These are phyloP conservation scores for Hozukius guyotensis DNA, from an alignment of 2,797 vertebrate genomes.

Conservation along the genomic window DNA sequence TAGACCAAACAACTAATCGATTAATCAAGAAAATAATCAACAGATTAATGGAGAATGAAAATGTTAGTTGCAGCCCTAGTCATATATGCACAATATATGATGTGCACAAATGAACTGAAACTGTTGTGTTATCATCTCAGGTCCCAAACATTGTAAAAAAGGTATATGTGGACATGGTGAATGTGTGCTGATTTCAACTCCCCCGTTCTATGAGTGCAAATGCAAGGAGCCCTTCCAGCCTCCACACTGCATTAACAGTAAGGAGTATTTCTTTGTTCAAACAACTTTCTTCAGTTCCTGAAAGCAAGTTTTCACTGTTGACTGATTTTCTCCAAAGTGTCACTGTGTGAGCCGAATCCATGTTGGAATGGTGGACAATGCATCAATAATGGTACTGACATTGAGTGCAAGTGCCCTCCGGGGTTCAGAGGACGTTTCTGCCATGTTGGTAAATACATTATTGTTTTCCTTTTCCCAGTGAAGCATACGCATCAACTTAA, in stretches of 20 bases:
- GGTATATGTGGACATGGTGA: slow-evolving; percentile 75
- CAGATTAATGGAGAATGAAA: no score
- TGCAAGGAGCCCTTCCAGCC: slow-evolving; percentile 86
- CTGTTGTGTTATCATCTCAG: slow-evolving; percentile 45
- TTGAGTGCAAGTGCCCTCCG: slow-evolving; percentile 74
- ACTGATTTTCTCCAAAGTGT: slow-evolving; percentile 50
- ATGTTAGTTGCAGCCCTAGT: no score
- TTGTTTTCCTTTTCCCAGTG: background rate
- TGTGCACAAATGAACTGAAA: background rate
- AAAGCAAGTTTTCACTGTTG: background rate
- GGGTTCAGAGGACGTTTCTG: slow-evolving; percentile 78
- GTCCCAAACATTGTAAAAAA: slow-evolving; percentile 53
- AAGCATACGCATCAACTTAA: background rate
- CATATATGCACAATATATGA: no score
- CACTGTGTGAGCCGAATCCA: slow-evolving; percentile 73
- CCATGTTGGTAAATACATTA: slow-evolving; percentile 76
- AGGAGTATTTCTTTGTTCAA: slow-evolving; percentile 19
- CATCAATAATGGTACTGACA: slow-evolving; percentile 61
- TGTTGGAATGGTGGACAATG: slow-evolving; percentile 82
- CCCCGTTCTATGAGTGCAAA: slow-evolving; percentile 81
- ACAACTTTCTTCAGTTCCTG: background rate
- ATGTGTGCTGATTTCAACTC: slow-evolving; percentile 75
- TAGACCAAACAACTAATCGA: no score
- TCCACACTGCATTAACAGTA: slow-evolving; percentile 81
- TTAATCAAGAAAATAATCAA: no score